These are phyloP conservation scores for Drosophila ficusphila DNA, from an alignment of 1,140 invertebrate species.

Conservation along the genomic window DNA sequence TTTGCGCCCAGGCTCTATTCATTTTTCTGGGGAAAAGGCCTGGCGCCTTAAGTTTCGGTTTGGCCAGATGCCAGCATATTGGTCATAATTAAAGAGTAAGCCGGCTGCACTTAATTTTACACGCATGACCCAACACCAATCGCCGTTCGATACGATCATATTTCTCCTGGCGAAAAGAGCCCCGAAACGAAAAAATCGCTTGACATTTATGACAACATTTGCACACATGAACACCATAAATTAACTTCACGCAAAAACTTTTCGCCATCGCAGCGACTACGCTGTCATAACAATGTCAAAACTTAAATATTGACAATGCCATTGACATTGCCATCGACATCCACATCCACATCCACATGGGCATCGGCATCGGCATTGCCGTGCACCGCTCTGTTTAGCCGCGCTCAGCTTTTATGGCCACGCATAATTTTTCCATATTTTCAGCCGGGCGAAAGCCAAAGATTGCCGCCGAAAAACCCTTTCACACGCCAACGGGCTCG, in stretches of 20 bases:
- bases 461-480: conserved; percentile 63
- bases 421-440: conserved; percentile 79
- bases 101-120: conserved; percentile 36
- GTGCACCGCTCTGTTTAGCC: conserved; percentile 52
- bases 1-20: conserved; percentile 11
- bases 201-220: conserved; percentile 80
- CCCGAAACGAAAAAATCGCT: conserved; percentile 48
- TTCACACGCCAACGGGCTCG: conserved; percentile 31
- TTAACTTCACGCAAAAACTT: conserved; percentile 69
- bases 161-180: conserved; percentile 45
- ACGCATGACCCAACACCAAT: conserved; percentile 42
- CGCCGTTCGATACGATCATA: conserved; percentile 42
- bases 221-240: conserved; percentile 79
- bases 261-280: conserved; percentile 23
- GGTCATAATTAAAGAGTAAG: conserved; percentile 22
- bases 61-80: conserved; percentile 21
- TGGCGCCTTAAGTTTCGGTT: conserved; percentile 4
- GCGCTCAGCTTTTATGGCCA: conserved; percentile 64
- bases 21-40: conserved; percentile 4
- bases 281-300: conserved; percentile 75
- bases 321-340: conserved; percentile 54
- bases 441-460: conserved; percentile 64
- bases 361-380: conserved; percentile 33
- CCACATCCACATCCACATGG: conserved; percentile 27
- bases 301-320: conserved; percentile 81